Percentiles rank a stretch among this genome's conserved stretches.
phyloP scores from a whole-genome alignment of 2,888 invertebrate species.

The Scotopteryx bipunctaria region DNA sequence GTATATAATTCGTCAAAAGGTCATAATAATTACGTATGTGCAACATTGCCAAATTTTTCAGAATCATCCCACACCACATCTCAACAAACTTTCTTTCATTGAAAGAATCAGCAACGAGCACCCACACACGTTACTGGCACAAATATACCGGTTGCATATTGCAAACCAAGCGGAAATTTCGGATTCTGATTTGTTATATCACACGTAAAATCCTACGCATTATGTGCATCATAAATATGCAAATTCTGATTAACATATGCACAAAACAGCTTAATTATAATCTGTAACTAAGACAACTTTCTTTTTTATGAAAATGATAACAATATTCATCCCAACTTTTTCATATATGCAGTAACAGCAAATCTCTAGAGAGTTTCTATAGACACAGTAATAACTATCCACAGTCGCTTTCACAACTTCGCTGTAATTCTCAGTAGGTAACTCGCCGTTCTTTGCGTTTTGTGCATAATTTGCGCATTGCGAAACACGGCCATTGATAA shows the following conservation, averaged over 20 bases:
- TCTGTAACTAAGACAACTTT: slow-evolving; percentile 29
- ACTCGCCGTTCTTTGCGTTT: slow-evolving; percentile 42
- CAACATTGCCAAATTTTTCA: slow-evolving; percentile 48
- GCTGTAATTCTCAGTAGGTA: slow-evolving; percentile 50
- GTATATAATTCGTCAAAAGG: slow-evolving; percentile 5
- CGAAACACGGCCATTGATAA: slow-evolving; percentile 31
- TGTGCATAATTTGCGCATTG: slow-evolving; percentile 35
- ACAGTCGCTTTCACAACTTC: slow-evolving; percentile 59
- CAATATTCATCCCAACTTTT: slow-evolving; percentile 25
- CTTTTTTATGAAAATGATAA: slow-evolving; percentile 34
- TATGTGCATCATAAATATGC: slow-evolving; percentile 43
- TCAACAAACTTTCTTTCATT: slow-evolving; percentile 71
- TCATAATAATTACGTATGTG: slow-evolving; percentile 9
- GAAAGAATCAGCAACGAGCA: slow-evolving; percentile 62
- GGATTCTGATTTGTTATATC: slow-evolving; percentile 65
- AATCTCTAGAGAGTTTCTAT: slow-evolving; percentile 55
- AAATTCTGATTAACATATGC: slow-evolving; percentile 32
- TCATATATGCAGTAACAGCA: slow-evolving; percentile 42
- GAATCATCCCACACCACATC: slow-evolving; percentile 48
- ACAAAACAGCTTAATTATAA: slow-evolving; percentile 25
- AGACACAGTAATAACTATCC: slow-evolving; percentile 46
- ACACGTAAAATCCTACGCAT: slow-evolving; percentile 49
- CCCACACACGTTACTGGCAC: slow-evolving; percentile 67
- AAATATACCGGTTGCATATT: slow-evolving; percentile 72
- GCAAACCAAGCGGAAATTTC: slow-evolving; percentile 63